These are phyloP conservation scores for Tachina fera DNA, from an alignment of 2,888 invertebrate genomes.

Conservation along the genomic window DNA sequence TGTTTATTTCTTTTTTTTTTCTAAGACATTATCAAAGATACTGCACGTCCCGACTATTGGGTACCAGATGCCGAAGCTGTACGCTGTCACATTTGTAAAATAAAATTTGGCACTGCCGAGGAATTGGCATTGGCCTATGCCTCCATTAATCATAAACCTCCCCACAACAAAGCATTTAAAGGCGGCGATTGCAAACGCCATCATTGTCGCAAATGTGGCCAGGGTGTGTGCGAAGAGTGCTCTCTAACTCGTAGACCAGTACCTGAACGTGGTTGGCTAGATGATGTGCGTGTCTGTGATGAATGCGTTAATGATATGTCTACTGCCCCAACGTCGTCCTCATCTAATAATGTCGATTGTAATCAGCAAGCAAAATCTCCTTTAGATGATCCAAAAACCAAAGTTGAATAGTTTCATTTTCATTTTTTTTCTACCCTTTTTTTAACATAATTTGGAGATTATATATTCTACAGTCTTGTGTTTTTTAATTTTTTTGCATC, in stretches of 20 bases:
- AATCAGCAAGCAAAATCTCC: constrained; percentile 39
- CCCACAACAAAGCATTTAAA: constrained; percentile 46
- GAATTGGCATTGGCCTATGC: constrained; percentile 80
- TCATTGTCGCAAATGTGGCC: constrained; percentile 89
- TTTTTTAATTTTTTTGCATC: constrained; percentile 59
- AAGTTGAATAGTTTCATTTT: constrained; percentile 61
- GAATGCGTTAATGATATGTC: constrained; percentile 83
- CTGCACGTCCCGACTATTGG: constrained; percentile 91
- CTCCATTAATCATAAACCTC: constrained; percentile 46
- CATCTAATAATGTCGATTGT: constrained; percentile 13
- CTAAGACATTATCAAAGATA: constrained; percentile 88
- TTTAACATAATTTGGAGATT: constrained; percentile 60
- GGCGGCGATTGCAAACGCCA: constrained; percentile 84
- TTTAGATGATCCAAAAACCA: constrained; percentile 66
- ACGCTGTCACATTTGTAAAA: constrained; percentile 87
- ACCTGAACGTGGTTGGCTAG: constrained; percentile 88
- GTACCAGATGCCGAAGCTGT: constrained; percentile 89
- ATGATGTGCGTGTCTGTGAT: constrained; percentile 91
- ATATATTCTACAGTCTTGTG: constrained; percentile 55
- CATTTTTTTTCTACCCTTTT: constrained; percentile 2
- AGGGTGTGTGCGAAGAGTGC: constrained; percentile 87
- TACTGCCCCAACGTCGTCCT: constrained; percentile 12
- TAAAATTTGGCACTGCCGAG: constrained; percentile 84
- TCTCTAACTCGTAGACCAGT: constrained; percentile 85
- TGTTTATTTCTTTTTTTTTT: constrained; percentile 23